Evolutionary conservation across 1,140 invertebrate species (phyloP).

Genomic region (Drosophila pachea): DNA sequence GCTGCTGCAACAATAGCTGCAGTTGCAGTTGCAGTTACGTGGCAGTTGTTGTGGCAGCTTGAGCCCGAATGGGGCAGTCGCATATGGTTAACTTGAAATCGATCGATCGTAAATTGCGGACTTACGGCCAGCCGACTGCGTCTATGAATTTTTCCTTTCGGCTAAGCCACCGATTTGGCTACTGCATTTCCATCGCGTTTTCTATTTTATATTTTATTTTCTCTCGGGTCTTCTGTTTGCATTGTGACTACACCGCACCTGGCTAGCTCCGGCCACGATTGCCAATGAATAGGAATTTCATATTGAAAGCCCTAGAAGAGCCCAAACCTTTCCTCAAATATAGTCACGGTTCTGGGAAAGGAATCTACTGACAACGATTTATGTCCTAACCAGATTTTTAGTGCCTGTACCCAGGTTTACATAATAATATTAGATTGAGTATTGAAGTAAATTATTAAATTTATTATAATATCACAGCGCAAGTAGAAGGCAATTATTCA

Average conservation of each 20-base stretch:
- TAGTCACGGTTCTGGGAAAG: neutral
- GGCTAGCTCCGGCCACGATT: neutral
- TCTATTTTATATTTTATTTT: neutral
- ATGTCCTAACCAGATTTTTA: neutral
- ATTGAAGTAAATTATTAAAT: no score
- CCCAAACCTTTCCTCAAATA: slow-evolving; percentile 4
- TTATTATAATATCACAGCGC: no score
- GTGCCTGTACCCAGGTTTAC: no score
- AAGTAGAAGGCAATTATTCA: no score
- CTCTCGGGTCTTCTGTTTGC: slow-evolving; percentile 25
- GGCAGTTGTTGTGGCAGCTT: no score
- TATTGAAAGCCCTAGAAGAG: slow-evolving; percentile 16
- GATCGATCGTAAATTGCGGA: slow-evolving; percentile 69
- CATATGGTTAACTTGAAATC: slow-evolving; percentile 67
- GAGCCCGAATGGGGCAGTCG: slow-evolving; percentile 26
- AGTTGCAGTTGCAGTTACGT: slow-evolving; percentile 16
- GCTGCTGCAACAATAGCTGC: slow-evolving; percentile 20
- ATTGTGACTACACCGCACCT: slow-evolving; percentile 17
- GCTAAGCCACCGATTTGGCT: slow-evolving; percentile 13
- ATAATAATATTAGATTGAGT: no score
- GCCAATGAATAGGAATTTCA: no score
- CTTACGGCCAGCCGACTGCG: slow-evolving; percentile 50
- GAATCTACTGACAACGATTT: neutral
- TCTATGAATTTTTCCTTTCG: slow-evolving; percentile 52
- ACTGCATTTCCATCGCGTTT: slow-evolving; percentile 8